Base-by-base conservation (phyloP, 2,113 vertebrate species). In the Cyphotilapia sp. region DNA sequence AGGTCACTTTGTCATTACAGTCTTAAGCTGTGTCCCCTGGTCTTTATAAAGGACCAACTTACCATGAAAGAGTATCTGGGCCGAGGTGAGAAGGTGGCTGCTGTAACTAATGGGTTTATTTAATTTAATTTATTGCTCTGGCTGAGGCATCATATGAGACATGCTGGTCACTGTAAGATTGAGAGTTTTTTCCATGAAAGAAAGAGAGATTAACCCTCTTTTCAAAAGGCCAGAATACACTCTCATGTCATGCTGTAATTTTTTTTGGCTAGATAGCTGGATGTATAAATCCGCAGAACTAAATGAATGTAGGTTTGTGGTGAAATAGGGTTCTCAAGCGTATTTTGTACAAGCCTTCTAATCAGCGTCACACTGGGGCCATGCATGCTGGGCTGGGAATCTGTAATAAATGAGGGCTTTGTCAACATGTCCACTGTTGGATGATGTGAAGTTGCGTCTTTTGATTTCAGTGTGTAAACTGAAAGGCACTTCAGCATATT, bases 101-200 rank as follows among this genome's bases (percentile, higher is more conserved):
- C 93, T 93, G 96, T 96, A 90, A 95, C 96, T 96, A 96, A 97
- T 96, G 92, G 95, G 92, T 95, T 96, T 95, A 96, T 96, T 96
- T 96, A 93, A 96, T 96, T 97, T 93, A 94, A 96, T 96, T 95
- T 95, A 96, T 94, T 90, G 91, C 93, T 81, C 54, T 38, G 85
- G 89, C 90, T 89, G 76, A 86, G 42, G 86, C 92, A 90, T 94
- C 94, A 91, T 92, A 94, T 61, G 89, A 94, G 92, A 92, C 91
- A 92, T 84, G 91, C 90, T 85, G 94, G 91, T 89, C 94, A 93
- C 92, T 94, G 92, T 87, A 81, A 95, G 95, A 95, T 93, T 93
- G 91, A 94, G 94, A 86, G 92, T 96, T 90, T 45, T 90, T 91
- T 83, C 74, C 88, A 88, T 88, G 92, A 95, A 93, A 95, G 94